Evolutionary conservation across 2,113 vertebrate genomes (phyloP), one percentile per base, ranked within the genome.

Genomic region (Strix aluco): DNA sequence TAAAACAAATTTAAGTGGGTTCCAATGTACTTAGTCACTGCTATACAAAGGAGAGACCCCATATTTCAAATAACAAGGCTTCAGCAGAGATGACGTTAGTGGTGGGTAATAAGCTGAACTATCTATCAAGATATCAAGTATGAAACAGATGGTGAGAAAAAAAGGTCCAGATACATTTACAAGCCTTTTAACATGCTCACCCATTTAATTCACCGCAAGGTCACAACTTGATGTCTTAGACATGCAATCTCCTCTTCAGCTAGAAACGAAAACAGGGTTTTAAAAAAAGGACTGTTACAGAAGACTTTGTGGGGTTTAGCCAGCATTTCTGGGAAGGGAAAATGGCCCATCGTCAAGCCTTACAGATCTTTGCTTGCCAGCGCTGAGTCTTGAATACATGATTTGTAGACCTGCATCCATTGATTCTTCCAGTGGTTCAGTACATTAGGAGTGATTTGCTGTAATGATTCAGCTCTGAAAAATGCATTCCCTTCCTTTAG

Each of bases 111-210:
- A 97, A 97, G 97, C 85, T 95, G 97, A 98, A 95, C 94, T 97
- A 98, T 98, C 97, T 97, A 98, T 98, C 97, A 97, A 97, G 97
- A 95, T 97, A 97, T 97, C 97, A 97, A 97, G 97, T 90, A 95
- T 87, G 93, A 98, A 98, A 97, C 97, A 97, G 96, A 98, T 97
- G 97, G 96, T 92, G 95, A 94, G 88, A 40, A 96, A 97, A 96
- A 97, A 94, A 72, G 82, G 91, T 97, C 94, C 88, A 61, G 58
- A 92, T 94, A 96, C 85, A 77, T 96, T 96, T 96, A 91, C 81
- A 92, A 88, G 77, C 94, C 93, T 97, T 91, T 92, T 93, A 81
- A 86, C 96, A 96, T 96, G 88, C 93, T 96, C 89, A 81, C 95
- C 88, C 80, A 94, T 97, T 97, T 97, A 97, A 97, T 97, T 96